Base-by-base conservation (phyloP, 1,140 invertebrate genomes). In the Drosophila simulans region DNA sequence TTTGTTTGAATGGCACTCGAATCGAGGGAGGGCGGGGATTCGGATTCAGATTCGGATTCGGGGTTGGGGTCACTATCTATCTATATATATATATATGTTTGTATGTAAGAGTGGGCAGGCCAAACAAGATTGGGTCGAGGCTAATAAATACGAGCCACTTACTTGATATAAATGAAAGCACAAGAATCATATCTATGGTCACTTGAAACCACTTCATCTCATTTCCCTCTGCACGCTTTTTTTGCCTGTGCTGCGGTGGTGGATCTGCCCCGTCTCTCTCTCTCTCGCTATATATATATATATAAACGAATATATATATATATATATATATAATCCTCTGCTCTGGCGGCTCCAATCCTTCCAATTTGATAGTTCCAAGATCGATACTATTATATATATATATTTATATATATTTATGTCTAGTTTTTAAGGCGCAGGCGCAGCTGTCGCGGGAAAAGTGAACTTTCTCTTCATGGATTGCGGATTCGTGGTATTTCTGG, bases 131-230 rank as follows among this genome's bases (percentile, higher is more conserved):
- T 37, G 49, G 54, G 31, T 73, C 51, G 53, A 39, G 55, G 83
- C 62, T 80, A 84, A 84, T 85, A 86, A 81, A 81, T 84, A 70
- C 39, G 25, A 58, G 80, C 55, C 70, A 88, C 86, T 90, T 91
- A 90, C 86, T 90, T 88, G 86, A 89, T 90, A 90, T 90, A 88
- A 88, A 86, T 90, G 86, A 90, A 91, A 90, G 86, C 86, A 90
- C 86, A 83, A 90, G 86, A 91, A 90, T 90, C 86, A 90, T 91
- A 91, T 90, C 86, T 88, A 90, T 90, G 82, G 88, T 86, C 86
- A 90, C 86, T 90, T 91, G 86, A 90, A 90, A 90, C 86, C 86
- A 90, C 86, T 90, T 90, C 86, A 90, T 90, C 82, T 90, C 86
- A 90, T 90, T 88, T 90, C 88, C 86, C 86, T 88, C 86, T 90